Evolutionary conservation across 2,888 invertebrate species (phyloP), one percentile per base, ranked within the genome.

Genomic region (Cheilosia soror): DNA sequence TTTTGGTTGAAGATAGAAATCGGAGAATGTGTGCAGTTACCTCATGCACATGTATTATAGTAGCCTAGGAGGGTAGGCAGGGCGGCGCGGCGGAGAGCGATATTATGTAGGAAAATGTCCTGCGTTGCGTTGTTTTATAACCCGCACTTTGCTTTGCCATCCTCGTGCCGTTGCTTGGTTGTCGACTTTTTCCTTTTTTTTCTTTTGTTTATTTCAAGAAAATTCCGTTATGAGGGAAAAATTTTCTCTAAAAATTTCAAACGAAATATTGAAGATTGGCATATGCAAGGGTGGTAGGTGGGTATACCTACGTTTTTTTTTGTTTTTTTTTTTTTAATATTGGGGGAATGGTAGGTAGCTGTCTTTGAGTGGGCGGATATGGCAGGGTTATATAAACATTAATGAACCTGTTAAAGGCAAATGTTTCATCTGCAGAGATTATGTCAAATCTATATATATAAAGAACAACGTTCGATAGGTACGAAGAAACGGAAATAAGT

Each of bases 21-120:
- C 25, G 49, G 57, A 33, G 71, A 63, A 15, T 78, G 49, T 57
- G 40, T 78, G 71, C 57, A 57, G 40, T 51, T 47, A 53, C 47
- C 51, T 42, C 47, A 76, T 66, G 47, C 58, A 66, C 75, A 75
- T 37, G 25, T 27, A 44, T 42, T 63, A 13, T 62, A 42, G 73
- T 40, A 42, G 53, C 11, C 5, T 13, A 57, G 29, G 47, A 20
- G 4, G 31, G 55, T 1, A 7, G 13, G 5, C 5, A 11, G n/a
- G 47, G 29, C 1, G 2, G n/a, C n/a, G n/a, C n/a, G n/a, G n/a
- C n/a, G 15, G 11, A 2, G 47, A 5, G 31, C 40, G 29, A 44
- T 4, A 15, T 79, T 65, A 49, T 79, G 55, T 72, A 51, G 11
- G 55, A 44, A 65, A 58, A 58, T 72, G 57, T 65, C 57, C 49